phyloP scores from a whole-genome alignment of 2,888 invertebrate species.

The Notodonta ziczac region DNA sequence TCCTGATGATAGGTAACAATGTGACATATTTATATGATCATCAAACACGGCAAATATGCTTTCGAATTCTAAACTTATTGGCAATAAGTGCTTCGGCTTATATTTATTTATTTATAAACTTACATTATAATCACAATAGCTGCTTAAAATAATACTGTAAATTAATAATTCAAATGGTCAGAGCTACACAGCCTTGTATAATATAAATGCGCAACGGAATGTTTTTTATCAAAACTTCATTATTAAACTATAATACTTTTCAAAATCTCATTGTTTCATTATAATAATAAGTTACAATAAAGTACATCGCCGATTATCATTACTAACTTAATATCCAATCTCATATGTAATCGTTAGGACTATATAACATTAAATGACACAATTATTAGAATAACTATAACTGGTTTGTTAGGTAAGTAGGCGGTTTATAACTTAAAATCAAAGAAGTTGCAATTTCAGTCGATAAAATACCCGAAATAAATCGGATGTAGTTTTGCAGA shows the following conservation, averaged over 20 bases:
- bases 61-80: background rate
- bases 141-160: conserved; percentile 63
- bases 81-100: background rate
- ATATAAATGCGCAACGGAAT: conserved; percentile 51
- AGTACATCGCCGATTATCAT: conserved; percentile 4
- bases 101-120: conserved; percentile 26
- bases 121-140: conserved; percentile 55
- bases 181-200: conserved; percentile 50
- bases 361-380: background rate
- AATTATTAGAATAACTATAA: background rate
- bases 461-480: too few species aligned
- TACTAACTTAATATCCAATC: background rate
- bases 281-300: conserved; percentile 15
- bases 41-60: conserved; percentile 2
- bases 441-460: too few species aligned
- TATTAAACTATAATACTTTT: conserved; percentile 17
- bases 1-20: too few species aligned
- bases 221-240: conserved; percentile 23
- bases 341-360: background rate
- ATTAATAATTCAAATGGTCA: conserved; percentile 31
- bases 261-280: conserved; percentile 32
- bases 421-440: too few species aligned
- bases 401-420: too few species aligned
- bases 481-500: too few species aligned
- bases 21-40: too few species aligned